Evolutionary conservation across 1,140 invertebrate species (phyloP), one percentile per base, ranked within the genome.

Genomic region (Drosophila oshimai): DNA sequence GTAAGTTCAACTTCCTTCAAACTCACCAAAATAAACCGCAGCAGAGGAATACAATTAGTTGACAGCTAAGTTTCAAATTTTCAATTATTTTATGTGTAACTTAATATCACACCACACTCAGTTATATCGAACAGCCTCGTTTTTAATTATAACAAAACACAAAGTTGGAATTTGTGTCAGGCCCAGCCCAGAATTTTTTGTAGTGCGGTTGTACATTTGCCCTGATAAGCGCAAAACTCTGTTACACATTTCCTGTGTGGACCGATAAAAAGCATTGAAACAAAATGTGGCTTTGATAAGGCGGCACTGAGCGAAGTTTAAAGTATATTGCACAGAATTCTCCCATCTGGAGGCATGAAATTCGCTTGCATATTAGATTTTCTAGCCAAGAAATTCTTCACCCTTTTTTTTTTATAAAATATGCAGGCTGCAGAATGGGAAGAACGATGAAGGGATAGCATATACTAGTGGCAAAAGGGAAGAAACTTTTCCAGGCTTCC

Each of bases 181-280:
- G 28, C 41, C 17, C 37, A 37, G 39, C 6, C 47, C 17, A 46
- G 37, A 34, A 45, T 33, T 37, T 42, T 20, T 22, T 42, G 26
- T 36, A 18, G 37, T 54, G 24, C 10, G 31, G 15, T 26, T 50
- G 36, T 58, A 18, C 33, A 17, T 41, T 42, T 55, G 26, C 34
- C 34, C 58, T 58, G 69, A 84, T 84, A 84, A 86, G 71, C 29
- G 42, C 50, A 68, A 41, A 53, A 71, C 53, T 86, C 60, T 60
- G 62, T 75, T 72, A 86, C n/a, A 73, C 75, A 86, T 87, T 84
- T 84, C 80, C 80, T 70, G 53, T 86, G 81, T 24, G n/a, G 31
- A 34, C 67, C 70, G 80, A 83, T 84, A 79, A 83, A 75, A 69
- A 74, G n/a, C 50, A 71, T 53, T 51, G 55, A 51, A 51, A 72